Percentiles rank a stretch among this genome's conserved stretches.
phyloP scores from a whole-genome alignment of 2,113 vertebrate species.

The Paradoxurus hermaphroditus region DNA sequence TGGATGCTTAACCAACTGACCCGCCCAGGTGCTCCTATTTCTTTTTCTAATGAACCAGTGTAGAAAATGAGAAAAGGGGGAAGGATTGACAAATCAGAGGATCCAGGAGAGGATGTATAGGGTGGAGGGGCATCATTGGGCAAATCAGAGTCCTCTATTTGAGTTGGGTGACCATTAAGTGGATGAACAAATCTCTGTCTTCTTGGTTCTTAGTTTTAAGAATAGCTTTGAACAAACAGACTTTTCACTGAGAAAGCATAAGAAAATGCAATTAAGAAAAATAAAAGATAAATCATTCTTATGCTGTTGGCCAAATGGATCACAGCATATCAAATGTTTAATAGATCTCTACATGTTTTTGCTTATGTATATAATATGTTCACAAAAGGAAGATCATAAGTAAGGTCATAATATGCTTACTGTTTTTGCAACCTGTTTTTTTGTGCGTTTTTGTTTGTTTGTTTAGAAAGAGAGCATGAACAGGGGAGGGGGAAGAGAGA shows the following conservation, averaged over 20 bases:
- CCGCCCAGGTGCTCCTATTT: neutral
- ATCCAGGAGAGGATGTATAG: neutral
- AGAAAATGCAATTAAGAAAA: neutral
- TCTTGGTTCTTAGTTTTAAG: neutral
- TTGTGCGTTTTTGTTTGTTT: no score
- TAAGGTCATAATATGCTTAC: neutral
- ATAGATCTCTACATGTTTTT: neutral
- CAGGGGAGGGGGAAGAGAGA: no score
- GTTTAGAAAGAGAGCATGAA: no score
- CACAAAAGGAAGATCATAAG: neutral
- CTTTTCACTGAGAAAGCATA: neutral
- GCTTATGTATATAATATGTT: neutral
- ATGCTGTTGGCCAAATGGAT: neutral
- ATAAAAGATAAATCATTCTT: neutral
- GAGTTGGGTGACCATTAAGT: neutral
- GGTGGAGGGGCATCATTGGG: accelerated
- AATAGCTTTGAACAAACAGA: neutral
- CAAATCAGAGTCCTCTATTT: neutral
- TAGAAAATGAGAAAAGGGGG: neutral
- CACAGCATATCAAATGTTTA: neutral
- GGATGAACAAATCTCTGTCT: neutral
- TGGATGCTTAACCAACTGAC: no score
- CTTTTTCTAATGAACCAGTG: neutral
- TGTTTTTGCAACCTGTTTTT: neutral
- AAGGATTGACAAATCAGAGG: neutral